Conservation (phyloP, 2,113 vertebrate species). For the Beaufortia kweichowensis region DNA sequence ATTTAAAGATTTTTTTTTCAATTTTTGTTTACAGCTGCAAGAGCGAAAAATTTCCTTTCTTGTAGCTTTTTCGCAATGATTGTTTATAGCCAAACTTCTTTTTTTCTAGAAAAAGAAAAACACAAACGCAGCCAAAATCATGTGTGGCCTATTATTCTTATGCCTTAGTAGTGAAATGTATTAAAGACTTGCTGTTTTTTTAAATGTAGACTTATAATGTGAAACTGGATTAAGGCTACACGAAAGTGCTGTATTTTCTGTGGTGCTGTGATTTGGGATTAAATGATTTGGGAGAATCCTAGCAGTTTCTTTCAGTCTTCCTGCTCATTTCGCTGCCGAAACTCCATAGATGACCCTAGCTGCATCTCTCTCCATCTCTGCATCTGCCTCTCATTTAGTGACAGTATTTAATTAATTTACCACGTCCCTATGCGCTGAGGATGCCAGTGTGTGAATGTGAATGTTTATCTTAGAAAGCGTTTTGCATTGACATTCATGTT, state of each 20-base stretch:
- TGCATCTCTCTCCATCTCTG: slow-evolving; percentile 40
- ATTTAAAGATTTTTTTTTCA: slow-evolving; percentile 25
- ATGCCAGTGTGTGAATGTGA: slow-evolving; percentile 44
- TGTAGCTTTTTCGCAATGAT: slow-evolving; percentile 47
- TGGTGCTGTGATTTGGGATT: slow-evolving; percentile 46
- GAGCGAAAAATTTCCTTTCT: slow-evolving; percentile 24
- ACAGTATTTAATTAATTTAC: slow-evolving; percentile 35
- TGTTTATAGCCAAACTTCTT: slow-evolving; percentile 52
- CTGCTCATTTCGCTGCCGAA: slow-evolving; percentile 44
- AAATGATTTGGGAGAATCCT: slow-evolving; percentile 53
- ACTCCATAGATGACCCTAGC: slow-evolving; percentile 29
- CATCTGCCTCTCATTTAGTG: slow-evolving; percentile 49
- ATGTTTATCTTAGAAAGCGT: slow-evolving; percentile 25
- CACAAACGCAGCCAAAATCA: slow-evolving; percentile 42
- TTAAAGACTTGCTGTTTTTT: slow-evolving; percentile 42
- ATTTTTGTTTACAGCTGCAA: slow-evolving; percentile 52
- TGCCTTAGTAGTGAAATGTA: slow-evolving; percentile 55
- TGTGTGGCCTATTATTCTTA: slow-evolving; percentile 44
- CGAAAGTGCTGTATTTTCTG: slow-evolving; percentile 40
- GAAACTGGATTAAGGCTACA: slow-evolving; percentile 49
- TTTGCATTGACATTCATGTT: slow-evolving; percentile 41
- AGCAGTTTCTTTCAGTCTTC: slow-evolving; percentile 61
- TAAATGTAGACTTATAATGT: slow-evolving; percentile 54
- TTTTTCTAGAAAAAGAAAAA: slow-evolving; percentile 19
- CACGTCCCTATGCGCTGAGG: slow-evolving; percentile 37